Percentiles rank a stretch among this genome's conserved stretches.
Conservation (phyloP, 2,888 invertebrate genomes). For the Spisula solida region DNA sequence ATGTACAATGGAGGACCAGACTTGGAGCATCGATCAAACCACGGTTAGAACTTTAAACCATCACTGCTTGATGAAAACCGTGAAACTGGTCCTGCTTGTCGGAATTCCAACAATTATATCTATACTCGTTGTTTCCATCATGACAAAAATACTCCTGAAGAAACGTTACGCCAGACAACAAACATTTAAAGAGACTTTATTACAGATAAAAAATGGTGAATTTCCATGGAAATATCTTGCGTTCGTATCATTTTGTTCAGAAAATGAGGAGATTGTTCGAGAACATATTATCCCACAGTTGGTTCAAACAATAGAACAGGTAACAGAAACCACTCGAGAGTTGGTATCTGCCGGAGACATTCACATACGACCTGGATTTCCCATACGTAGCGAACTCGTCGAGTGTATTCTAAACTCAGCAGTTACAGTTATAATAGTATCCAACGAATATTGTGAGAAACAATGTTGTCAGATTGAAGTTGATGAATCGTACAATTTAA, state of each 20-base stretch:
- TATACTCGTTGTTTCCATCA: neutral
- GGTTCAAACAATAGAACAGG: neutral
- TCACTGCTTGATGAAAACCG: neutral
- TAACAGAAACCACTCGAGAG: neutral
- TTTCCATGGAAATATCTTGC: slow-evolving; percentile 18
- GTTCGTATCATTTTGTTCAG: slow-evolving; percentile 32
- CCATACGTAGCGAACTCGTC: slow-evolving; percentile 18
- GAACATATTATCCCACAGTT: slow-evolving; percentile 13
- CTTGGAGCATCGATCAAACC: neutral
- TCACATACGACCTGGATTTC: slow-evolving; percentile 26
- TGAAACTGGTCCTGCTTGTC: neutral
- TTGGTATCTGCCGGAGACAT: slow-evolving; percentile 19
- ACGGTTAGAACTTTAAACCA: neutral
- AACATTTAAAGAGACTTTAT: neutral
- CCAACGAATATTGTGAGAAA: slow-evolving; percentile 20
- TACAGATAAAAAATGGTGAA: neutral
- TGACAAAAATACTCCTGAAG: neutral
- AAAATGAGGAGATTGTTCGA: slow-evolving; percentile 8
- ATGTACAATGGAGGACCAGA: neutral
- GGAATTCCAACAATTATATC: neutral
- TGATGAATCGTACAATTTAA: slow-evolving; percentile 28
- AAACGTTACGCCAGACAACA: neutral
- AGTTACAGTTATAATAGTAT: slow-evolving; percentile 24
- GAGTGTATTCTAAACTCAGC: slow-evolving; percentile 31
- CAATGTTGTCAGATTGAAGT: slow-evolving; percentile 29